Conservation (phyloP, 2,113 vertebrate species). For the Nymphicus hollandicus region DNA sequence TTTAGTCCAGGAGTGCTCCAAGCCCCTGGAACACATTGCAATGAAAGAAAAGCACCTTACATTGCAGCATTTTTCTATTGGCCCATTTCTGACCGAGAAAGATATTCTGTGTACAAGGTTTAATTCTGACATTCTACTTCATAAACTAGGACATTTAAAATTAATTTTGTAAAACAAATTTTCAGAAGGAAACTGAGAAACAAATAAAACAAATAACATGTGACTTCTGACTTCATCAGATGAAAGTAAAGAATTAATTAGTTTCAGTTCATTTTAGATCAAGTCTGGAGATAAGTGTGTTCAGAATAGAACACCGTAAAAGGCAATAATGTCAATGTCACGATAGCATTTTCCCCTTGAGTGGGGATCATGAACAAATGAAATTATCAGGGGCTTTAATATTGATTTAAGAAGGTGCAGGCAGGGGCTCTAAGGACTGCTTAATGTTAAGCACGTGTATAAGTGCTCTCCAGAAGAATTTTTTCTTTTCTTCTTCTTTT, state of each 20-base stretch:
- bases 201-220: neutral
- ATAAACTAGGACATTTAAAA: neutral
- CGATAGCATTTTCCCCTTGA: neutral
- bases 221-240: neutral
- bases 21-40: neutral
- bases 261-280: constrained; percentile 8
- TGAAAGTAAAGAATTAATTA: neutral
- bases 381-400: constrained; percentile 17
- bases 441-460: neutral
- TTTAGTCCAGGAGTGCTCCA: neutral
- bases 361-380: neutral
- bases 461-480: neutral
- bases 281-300: neutral
- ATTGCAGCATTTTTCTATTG: neutral
- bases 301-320: neutral
- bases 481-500: neutral
- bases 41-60: neutral
- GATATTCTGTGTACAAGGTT: neutral
- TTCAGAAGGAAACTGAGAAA: neutral
- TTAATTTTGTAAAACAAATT: neutral
- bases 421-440: neutral
- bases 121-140: neutral
- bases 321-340: neutral
- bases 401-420: constrained; percentile 15
- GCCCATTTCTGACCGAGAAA: neutral